phyloP scores from a whole-genome alignment of 2,888 invertebrate species.

The Drymonia ruficornis region DNA sequence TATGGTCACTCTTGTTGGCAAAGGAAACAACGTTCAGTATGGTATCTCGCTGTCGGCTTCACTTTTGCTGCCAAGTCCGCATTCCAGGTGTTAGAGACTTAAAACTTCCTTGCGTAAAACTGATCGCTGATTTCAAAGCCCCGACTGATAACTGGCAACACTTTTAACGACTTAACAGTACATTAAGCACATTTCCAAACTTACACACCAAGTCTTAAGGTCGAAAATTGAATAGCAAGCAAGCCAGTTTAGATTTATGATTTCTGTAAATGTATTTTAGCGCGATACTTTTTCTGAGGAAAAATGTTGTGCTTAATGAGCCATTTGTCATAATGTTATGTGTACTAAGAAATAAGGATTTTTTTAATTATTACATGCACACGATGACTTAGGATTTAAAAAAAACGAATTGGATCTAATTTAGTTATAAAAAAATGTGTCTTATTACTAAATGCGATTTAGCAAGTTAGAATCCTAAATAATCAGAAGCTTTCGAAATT shows the following conservation, averaged over 20 bases:
- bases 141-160: slow-evolving; percentile 45
- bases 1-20: too few relatives aligned
- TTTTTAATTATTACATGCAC: slow-evolving; percentile 11
- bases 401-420: too few relatives aligned
- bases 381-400: too few relatives aligned
- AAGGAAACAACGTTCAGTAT: too few relatives aligned
- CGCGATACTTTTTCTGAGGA: slow-evolving; percentile 51
- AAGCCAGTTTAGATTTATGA: slow-evolving; percentile 63
- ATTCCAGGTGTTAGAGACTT: too few relatives aligned
- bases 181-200: slow-evolving; percentile 27
- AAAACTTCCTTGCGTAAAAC: neutral
- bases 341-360: slow-evolving; percentile 24
- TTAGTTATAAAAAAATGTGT: too few relatives aligned
- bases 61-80: too few relatives aligned
- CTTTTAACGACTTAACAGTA: slow-evolving; percentile 54
- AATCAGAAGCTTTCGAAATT: too few relatives aligned
- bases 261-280: slow-evolving; percentile 68
- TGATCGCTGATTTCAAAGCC: slow-evolving; percentile 18
- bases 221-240: slow-evolving; percentile 23
- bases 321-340: slow-evolving; percentile 49
- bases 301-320: slow-evolving; percentile 65
- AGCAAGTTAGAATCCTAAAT: too few relatives aligned
- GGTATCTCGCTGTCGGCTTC: too few relatives aligned
- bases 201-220: slow-evolving; percentile 32
- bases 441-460: too few relatives aligned